A percentile compares a stretch with the other conserved stretches of the same genome.
Evolutionary conservation across 2,888 invertebrate species (phyloP).

Genomic region (Pseudococcus viburni): DNA sequence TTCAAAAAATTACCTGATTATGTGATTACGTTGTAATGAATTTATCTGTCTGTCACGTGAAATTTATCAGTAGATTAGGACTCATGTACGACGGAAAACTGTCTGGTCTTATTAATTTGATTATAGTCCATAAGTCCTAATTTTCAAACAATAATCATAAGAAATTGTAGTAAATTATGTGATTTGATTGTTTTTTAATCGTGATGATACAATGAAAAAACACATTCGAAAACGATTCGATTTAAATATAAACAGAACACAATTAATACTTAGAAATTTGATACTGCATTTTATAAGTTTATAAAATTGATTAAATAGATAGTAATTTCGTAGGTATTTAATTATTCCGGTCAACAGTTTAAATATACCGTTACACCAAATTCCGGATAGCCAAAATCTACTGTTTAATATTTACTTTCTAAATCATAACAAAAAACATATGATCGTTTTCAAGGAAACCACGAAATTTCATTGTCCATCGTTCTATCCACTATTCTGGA

Average conservation of each 20-base stretch:
- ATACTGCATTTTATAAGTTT: neutral
- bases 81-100: neutral
- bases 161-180: neutral
- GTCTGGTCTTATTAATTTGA: neutral
- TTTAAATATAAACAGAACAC: neutral
- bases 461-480: neutral
- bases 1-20: constrained; percentile 19
- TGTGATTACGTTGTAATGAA: neutral
- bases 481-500: neutral
- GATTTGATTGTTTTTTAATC: neutral
- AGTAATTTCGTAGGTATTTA: neutral
- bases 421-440: constrained; percentile 54
- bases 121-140: neutral
- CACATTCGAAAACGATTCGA: neutral
- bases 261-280: neutral
- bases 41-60: neutral
- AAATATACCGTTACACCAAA: constrained; percentile 16
- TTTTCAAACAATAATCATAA: neutral
- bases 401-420: neutral
- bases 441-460: constrained; percentile 53
- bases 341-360: neutral
- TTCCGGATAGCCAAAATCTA: neutral
- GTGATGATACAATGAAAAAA: neutral
- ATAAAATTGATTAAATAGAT: neutral
- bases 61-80: neutral